Conservation (phyloP, 2,797 vertebrate genomes). For the Acipenser ruthenus region DNA sequence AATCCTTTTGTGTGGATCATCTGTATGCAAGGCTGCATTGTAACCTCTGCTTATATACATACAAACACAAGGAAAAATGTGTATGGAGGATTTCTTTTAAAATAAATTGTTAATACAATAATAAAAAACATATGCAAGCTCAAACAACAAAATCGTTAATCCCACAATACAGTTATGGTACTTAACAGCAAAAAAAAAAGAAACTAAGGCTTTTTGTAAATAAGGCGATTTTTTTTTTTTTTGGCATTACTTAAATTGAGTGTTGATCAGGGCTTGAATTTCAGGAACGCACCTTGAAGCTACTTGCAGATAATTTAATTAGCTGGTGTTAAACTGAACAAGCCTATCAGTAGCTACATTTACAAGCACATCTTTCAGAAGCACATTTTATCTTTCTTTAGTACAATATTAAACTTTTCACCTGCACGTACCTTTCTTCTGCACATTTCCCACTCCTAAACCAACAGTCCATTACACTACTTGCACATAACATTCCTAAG, state of each 20-base stretch:
- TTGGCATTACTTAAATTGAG: conserved; percentile 48
- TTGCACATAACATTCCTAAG: too few species aligned
- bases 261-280: conserved; percentile 55
- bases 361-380: not conserved
- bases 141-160: not conserved
- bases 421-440: not conserved
- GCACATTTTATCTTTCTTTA: not conserved
- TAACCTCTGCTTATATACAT: conserved; percentile 15
- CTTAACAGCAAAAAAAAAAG: not conserved
- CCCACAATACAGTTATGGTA: conserved; percentile 11
- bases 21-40: conserved; percentile 17
- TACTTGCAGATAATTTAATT: conserved; percentile 29
- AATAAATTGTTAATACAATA: not conserved
- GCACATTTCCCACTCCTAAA: too few species aligned
- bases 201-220: not conserved
- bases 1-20: not conserved
- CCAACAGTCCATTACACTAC: too few species aligned
- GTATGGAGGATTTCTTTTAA: not conserved
- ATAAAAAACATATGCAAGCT: conserved; percentile 7
- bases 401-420: not conserved
- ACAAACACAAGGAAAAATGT: conserved; percentile 15
- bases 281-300: conserved; percentile 27
- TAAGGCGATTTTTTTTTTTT: conserved; percentile 28
- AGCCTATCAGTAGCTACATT: conserved; percentile 22
- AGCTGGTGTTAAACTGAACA: conserved; percentile 29